Evolutionary conservation across 2,888 invertebrate genomes (phyloP), one percentile per base, ranked within the genome.

Genomic region (Poecilobothrus nobilitatus): DNA sequence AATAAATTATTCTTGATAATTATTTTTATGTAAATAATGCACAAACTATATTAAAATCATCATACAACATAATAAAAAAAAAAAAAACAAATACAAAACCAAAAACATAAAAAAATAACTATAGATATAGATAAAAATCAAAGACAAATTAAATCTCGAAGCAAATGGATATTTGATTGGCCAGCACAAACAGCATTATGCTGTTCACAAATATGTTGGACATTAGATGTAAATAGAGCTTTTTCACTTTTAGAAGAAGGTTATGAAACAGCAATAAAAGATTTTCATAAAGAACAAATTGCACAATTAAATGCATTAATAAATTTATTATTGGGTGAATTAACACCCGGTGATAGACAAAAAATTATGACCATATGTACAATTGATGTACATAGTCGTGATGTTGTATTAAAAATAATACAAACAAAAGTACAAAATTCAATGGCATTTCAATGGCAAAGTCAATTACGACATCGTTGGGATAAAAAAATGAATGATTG

Each of bases 311-410:
- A 89, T 78, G 86, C 91, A 0, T 83, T 97, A 21, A 97, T 97
- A 73, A 85, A 86, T 63, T 83, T 95, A 68, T 82, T 97, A 68
- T 82, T 96, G 72, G 94, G 94, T 0, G 92, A 95, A 73, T 83
- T 97, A 71, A 87, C 87, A 0, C 85, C 87, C 0, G 92, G 92
- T 2, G 94, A 96, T 76, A 87, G 97, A 21, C 95, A 95, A 81
- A 97, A 97, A 82, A 95, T 97, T 75, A 97, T 95, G 94, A 97
- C 97, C 0, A 92, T 97, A 76, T 97, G 97, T 81, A 97, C 97
- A 3, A 95, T 95, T 70, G 95, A 95, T 79, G 97, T 97, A 2
- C 97, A 97, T 78, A 94, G 95, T 1, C 86, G 97, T 75, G 97
- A 97, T 78, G 95, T 97, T 6, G 94, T 97, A 1, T 89, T 90